Conservation (phyloP, 2,888 invertebrate genomes). For the Spilosoma lubricipeda region DNA sequence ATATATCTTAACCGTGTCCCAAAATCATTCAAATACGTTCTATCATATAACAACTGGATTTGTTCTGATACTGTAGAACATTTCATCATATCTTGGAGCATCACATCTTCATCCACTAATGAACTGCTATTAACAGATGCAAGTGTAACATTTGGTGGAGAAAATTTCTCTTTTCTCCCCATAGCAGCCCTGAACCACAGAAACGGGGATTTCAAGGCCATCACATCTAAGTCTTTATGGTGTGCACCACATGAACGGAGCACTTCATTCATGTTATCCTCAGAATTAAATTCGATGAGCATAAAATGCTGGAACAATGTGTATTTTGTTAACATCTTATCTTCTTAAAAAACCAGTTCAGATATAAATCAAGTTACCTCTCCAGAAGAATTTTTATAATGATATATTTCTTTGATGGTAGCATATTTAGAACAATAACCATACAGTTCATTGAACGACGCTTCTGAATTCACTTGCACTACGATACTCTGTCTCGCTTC, state of each 20-base stretch:
- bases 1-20: slow-evolving; percentile 91
- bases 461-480: slow-evolving; percentile 91
- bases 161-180: slow-evolving; percentile 61
- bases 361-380: slow-evolving; percentile 66
- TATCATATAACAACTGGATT: slow-evolving; percentile 87
- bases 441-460: slow-evolving; percentile 89
- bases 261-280: slow-evolving; percentile 83
- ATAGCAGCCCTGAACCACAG: slow-evolving; percentile 89
- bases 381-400: slow-evolving; percentile 85
- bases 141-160: slow-evolving; percentile 44
- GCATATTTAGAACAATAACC: slow-evolving; percentile 90
- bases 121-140: slow-evolving; percentile 79
- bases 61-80: slow-evolving; percentile 88
- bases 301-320: slow-evolving; percentile 88
- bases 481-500: slow-evolving; percentile 90
- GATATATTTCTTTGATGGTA: slow-evolving; percentile 87
- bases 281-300: slow-evolving; percentile 89
- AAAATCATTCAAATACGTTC: slow-evolving; percentile 90
- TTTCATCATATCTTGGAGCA: slow-evolving; percentile 79
- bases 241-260: slow-evolving; percentile 86
- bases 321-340: not conserved
- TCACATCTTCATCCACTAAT: slow-evolving; percentile 70
- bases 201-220: slow-evolving; percentile 90
- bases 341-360: not conserved
- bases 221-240: slow-evolving; percentile 84